Evolutionary conservation across 2,113 vertebrate species (phyloP).

Genomic region (Pseudopipra pipra): DNA sequence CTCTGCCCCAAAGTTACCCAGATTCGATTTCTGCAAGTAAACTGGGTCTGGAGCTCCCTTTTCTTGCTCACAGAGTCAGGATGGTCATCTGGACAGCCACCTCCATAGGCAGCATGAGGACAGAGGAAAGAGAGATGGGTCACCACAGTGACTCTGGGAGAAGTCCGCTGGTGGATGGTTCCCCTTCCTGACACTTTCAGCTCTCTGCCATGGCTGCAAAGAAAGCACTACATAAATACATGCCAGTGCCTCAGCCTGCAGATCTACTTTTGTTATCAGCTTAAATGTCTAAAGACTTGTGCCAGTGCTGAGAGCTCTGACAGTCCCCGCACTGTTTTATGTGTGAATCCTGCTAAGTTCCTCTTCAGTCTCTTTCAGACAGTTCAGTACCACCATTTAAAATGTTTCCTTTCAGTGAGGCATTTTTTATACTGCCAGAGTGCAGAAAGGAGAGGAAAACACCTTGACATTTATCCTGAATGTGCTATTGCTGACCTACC

Average conservation of each 20-base stretch:
- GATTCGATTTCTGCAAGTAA: background rate
- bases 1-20: background rate
- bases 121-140: background rate
- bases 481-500: background rate
- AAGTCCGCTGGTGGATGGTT: background rate
- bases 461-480: background rate
- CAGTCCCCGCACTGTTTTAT: background rate
- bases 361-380: background rate
- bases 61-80: background rate
- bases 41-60: background rate
- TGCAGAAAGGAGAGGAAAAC: background rate
- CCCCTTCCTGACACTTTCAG: background rate
- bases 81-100: fast-evolving
- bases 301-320: background rate
- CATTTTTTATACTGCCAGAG: background rate
- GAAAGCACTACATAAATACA: background rate
- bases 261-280: background rate
- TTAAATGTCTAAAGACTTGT: background rate
- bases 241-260: background rate
- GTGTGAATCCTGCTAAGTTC: fast-evolving
- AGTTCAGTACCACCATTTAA: background rate
- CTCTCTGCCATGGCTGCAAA: background rate
- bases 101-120: background rate
- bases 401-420: background rate
- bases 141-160: background rate